A percentile compares a stretch with the other conserved stretches of the same genome.
Evolutionary conservation across 2,797 vertebrate genomes (phyloP).

Genomic region (Sus cebifrons): DNA sequence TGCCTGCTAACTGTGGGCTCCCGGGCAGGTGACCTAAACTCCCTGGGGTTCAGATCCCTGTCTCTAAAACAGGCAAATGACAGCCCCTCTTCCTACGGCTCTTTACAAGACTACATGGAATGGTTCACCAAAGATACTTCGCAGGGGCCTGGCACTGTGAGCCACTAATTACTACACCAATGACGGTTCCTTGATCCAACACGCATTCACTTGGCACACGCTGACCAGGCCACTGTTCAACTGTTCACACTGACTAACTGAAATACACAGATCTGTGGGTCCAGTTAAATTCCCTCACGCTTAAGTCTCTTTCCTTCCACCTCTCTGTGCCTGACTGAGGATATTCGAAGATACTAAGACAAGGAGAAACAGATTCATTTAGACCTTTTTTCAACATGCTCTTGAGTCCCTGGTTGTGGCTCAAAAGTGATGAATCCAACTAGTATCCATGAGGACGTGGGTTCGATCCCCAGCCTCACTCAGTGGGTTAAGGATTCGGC

Average conservation of each 20-base stretch:
- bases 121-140: background rate
- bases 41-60: background rate
- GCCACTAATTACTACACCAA: background rate
- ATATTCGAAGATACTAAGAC: background rate
- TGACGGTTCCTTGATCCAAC: background rate
- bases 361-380: background rate
- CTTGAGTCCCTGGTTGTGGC: too few species aligned
- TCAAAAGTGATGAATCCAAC: too few species aligned
- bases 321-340: background rate
- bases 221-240: background rate
- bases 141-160: background rate
- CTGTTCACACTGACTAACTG: background rate
- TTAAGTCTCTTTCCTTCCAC: background rate
- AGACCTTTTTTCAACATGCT: background rate
- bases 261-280: background rate
- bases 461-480: too few species aligned
- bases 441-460: too few species aligned
- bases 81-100: background rate
- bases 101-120: background rate
- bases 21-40: background rate
- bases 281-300: background rate
- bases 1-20: background rate
- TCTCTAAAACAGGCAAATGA: background rate
- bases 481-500: too few species aligned
- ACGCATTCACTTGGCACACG: background rate